Percentiles rank a stretch among this genome's conserved stretches.
Conservation (phyloP, 2,113 vertebrate species). For the Percina caprodes region DNA sequence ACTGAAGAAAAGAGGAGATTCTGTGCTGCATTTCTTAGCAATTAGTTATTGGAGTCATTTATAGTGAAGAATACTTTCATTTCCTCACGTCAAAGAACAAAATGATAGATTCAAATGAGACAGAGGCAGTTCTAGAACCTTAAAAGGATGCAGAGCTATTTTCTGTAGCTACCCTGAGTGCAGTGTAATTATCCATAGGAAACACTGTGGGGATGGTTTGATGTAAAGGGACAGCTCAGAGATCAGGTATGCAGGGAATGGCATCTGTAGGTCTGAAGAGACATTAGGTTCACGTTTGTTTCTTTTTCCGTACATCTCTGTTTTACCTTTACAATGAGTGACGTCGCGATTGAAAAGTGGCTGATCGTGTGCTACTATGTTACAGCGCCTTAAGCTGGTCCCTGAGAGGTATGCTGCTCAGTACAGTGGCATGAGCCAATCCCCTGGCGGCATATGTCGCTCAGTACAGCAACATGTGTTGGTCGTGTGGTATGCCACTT, state of each 20-base stretch:
- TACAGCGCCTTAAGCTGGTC: too few relatives aligned
- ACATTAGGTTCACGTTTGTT: constrained; percentile 12
- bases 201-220: constrained; percentile 1
- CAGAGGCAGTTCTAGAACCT: constrained; percentile 47
- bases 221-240: constrained; percentile 13
- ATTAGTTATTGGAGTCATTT: constrained; percentile 15
- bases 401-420: too few relatives aligned
- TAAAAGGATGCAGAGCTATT: constrained; percentile 37
- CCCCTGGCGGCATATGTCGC: too few relatives aligned
- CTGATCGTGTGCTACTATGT: too few relatives aligned
- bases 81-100: neutral
- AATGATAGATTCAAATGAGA: constrained; percentile 27
- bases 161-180: constrained; percentile 29
- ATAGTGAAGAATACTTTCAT: constrained; percentile 5
- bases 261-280: constrained; percentile 20
- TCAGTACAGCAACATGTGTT: too few relatives aligned
- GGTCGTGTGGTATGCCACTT: too few relatives aligned
- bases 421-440: too few relatives aligned
- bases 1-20: neutral
- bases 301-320: neutral
- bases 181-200: constrained; percentile 37
- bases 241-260: constrained; percentile 57
- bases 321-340: neutral
- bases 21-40: neutral
- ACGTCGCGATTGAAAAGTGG: too few relatives aligned